Evolutionary conservation across 2,888 invertebrate species (phyloP), one percentile per base, ranked within the genome.

Genomic region (Dromius quadrimaculatus): DNA sequence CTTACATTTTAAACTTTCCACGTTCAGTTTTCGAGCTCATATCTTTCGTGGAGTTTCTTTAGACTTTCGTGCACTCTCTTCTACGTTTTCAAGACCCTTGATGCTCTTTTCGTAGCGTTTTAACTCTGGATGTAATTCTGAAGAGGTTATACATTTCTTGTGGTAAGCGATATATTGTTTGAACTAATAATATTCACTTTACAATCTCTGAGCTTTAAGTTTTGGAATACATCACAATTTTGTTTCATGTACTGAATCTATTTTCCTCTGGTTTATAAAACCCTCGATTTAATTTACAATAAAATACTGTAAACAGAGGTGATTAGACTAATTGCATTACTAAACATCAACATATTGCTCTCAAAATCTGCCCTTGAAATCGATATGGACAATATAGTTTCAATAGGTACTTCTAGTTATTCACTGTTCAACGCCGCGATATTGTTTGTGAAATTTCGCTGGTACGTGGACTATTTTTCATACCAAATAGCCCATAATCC

Each of bases 1-100:
- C 59, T 59, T 59, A 59, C 59, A 59, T 59, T 59, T 59, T 59
- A 59, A 59, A 59, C 34, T 59, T 59, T 59, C 20, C 59, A 36
- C 36, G 59, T 59, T 59, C 59, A 59, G 59, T 59, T 59, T 59
- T 59, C 3, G 57, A 59, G 59, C 36, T 59, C 36, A 59, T 59
- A 59, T 59, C 59, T 59, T 34, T 19, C 22, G 47, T 8, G 20
- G 57, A 32, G 34, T 59, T 59, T 59, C 11, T 2, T 59, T 17
- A 59, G 59, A 36, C 59, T 20, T 36, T 36, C 19, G 5, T 32
- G 32, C 9, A 17, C 9, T 11, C 17, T 22, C 13, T 19, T 6
- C 15, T 22, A 13, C 47, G 23, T 23, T 22, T 50, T 13, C 23
- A 50, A n/a, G 5, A 23, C 47, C 47, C 23, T 50, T 22, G 23